phyloP scores from a whole-genome alignment of 2,888 invertebrate genomes.

The Drosophila ezoana region DNA sequence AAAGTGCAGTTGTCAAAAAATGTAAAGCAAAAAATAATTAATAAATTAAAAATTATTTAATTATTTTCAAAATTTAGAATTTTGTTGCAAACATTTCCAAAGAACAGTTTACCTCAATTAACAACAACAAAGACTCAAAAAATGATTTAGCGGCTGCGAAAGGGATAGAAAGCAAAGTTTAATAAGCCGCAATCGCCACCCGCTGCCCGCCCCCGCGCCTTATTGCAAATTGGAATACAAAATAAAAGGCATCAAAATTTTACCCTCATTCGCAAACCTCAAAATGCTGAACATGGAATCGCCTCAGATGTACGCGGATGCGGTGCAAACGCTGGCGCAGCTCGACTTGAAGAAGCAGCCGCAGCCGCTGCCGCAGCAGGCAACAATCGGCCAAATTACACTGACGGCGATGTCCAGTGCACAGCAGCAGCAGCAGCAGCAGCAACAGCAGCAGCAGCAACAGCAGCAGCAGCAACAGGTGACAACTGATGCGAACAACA shows the following conservation, averaged over 20 bases:
- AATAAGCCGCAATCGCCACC: background rate
- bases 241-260: slow-evolving; percentile 80
- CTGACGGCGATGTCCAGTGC: slow-evolving; percentile 83
- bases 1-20: slow-evolving; percentile 24
- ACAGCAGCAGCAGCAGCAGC: slow-evolving; percentile 72
- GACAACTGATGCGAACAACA: slow-evolving; percentile 70
- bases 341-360: slow-evolving; percentile 85
- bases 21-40: slow-evolving; percentile 9
- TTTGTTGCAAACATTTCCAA: slow-evolving; percentile 54
- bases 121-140: slow-evolving; percentile 3
- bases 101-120: slow-evolving; percentile 62
- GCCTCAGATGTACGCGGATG: slow-evolving; percentile 85
- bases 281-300: slow-evolving; percentile 85
- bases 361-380: slow-evolving; percentile 83
- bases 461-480: slow-evolving; percentile 65
- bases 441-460: slow-evolving; percentile 68
- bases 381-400: slow-evolving; percentile 84
- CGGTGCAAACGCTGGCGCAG: slow-evolving; percentile 85
- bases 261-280: slow-evolving; percentile 82
- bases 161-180: background rate
- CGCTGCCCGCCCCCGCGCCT: background rate
- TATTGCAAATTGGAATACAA: slow-evolving; percentile 25
- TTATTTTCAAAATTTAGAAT: slow-evolving; percentile 4
- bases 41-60: background rate
- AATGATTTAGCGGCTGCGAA: slow-evolving; percentile 31